A percentile compares a stretch with the other conserved stretches of the same genome.
Conservation (phyloP, 2,888 invertebrate genomes). For the Troilus luridus region DNA sequence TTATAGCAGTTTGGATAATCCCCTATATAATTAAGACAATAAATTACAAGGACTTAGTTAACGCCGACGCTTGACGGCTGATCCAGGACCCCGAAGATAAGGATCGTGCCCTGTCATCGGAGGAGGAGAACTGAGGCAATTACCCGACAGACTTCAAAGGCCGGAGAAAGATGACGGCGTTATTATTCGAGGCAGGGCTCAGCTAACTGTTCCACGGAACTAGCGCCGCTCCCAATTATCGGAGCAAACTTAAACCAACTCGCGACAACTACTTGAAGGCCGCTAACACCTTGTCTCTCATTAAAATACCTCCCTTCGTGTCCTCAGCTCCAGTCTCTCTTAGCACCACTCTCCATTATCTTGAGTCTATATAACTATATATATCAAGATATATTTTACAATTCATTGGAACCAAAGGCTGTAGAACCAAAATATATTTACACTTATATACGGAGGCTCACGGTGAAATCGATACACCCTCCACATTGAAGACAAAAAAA, state of each 20-base stretch:
- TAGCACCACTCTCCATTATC: not conserved
- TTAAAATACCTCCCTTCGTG: conserved; percentile 27
- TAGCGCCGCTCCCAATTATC: conserved; percentile 8
- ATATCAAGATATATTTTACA: not conserved
- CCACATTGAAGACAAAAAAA: too few species aligned
- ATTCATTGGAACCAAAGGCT: too few species aligned
- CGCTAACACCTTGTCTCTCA: conserved; percentile 39
- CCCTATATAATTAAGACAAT: not conserved
- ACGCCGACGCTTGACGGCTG: not conserved
- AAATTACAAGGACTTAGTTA: not conserved
- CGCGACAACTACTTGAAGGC: conserved; percentile 31
- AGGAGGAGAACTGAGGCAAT: conserved; percentile 21
- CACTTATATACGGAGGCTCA: too few species aligned
- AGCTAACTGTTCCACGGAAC: conserved; percentile 4
- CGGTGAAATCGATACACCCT: too few species aligned
- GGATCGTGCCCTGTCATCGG: conserved; percentile 6
- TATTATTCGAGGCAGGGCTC: not conserved
- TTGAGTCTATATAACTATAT: not conserved
- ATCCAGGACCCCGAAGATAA: not conserved
- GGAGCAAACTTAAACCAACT: not conserved
- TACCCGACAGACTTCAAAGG: conserved; percentile 13
- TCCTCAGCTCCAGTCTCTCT: not conserved
- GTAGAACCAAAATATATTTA: too few species aligned
- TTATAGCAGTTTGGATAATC: too few species aligned
- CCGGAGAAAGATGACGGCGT: conserved; percentile 35